Conservation (phyloP, 2,797 vertebrate genomes). For the Astyanax mexicanus region DNA sequence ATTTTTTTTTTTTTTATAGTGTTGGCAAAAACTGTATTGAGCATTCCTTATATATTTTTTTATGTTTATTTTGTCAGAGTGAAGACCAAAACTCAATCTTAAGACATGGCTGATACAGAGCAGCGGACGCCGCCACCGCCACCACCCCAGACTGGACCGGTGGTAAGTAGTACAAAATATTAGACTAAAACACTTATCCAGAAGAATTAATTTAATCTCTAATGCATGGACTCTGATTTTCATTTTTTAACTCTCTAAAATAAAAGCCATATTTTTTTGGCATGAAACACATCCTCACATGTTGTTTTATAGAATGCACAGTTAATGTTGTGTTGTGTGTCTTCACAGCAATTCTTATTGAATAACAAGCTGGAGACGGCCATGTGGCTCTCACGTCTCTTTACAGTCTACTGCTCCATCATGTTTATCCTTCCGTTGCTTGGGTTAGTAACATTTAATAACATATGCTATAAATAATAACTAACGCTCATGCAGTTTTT, state of each 20-base stretch:
- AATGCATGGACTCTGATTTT: neutral
- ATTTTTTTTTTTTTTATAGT: too few species aligned
- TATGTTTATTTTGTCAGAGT: slow-evolving; percentile 41
- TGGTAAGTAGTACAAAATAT: slow-evolving; percentile 64
- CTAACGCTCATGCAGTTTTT: too few species aligned
- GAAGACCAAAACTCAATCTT: neutral
- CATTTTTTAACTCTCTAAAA: too few species aligned
- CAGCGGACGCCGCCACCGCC: slow-evolving; percentile 63
- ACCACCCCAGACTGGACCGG: slow-evolving; percentile 71
- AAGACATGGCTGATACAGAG: slow-evolving; percentile 81
- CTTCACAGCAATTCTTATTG: slow-evolving; percentile 92
- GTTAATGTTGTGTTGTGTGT: slow-evolving; percentile 49
- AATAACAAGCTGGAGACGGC: slow-evolving; percentile 95
- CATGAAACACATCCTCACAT: neutral
- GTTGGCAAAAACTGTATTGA: too few species aligned
- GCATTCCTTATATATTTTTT: too few species aligned
- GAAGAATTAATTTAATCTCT: neutral
- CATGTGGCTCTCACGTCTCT: slow-evolving; percentile 98
- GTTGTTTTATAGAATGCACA: neutral
- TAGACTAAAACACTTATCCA: neutral
- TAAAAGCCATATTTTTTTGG: too few species aligned
- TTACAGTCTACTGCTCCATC: slow-evolving; percentile 96
- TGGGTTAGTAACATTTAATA: slow-evolving; percentile 84
- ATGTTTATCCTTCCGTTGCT: slow-evolving; percentile 96
- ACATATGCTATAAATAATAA: neutral